Base-by-base conservation (phyloP, 2,797 vertebrate genomes). In the Meda fulgida region DNA sequence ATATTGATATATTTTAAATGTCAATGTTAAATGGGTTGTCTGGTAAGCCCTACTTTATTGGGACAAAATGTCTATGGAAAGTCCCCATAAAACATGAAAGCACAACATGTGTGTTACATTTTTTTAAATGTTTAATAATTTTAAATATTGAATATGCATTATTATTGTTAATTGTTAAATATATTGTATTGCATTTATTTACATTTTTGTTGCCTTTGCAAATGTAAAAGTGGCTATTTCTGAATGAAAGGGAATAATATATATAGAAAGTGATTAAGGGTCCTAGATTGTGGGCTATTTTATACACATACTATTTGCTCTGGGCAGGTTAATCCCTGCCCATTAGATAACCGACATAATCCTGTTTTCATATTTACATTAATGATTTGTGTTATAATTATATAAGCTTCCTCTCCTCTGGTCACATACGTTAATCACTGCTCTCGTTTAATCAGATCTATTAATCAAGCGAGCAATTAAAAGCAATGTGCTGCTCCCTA, bases 401-500 rank as follows among this genome's bases (percentile, higher is more conserved):
- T 85, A 90, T 87, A 65, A 29, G 88, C 87, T 86, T 60, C 79
- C 77, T 67, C 78, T 88, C 87, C 88, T 75, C 83, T 88, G 84
- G 86, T 89, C 84, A 84, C 79, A 77, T 67, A 67, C 81, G 90
- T 91, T 87, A 89, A 91, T 92, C 89, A 84, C 80, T 87, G 78
- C 65, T 88, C 87, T 89, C 87, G 51, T 86, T 88, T 90, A 89
- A 90, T 88, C 89, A 89, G 81, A 91, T 89, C 86, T 90, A 91
- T 92, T 89, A 89, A 92, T 93, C 89, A 90, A 86, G 90, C 76
- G 84, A 80, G 72, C 85, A 91, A 91, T 91, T 90, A 91, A 88
- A 80, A 86, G 76, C 79, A 86, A 90, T 88, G 86, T 83, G 87
- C 67, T 81, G 77, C 83, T 88, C 84, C 83, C 87, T 84, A 79